Evolutionary conservation across 2,888 invertebrate genomes (phyloP).

Genomic region (Xanthia icteritia): DNA sequence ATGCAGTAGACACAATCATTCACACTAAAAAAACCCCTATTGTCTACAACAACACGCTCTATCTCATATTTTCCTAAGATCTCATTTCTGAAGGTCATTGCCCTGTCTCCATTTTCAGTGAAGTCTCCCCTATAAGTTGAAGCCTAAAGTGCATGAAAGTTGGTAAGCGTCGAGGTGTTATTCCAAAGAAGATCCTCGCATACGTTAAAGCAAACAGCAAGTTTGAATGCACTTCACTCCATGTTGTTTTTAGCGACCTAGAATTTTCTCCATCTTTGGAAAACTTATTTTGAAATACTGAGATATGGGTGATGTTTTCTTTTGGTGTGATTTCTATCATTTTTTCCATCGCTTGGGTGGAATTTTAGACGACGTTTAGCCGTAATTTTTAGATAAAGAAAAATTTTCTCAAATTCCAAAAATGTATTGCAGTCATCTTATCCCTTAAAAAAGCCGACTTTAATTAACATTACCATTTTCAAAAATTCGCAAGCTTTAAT

Average conservation of each 20-base stretch:
- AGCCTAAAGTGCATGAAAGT: conserved; percentile 62
- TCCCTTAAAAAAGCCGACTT: not conserved
- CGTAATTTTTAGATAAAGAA: not conserved
- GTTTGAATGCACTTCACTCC: conserved; percentile 62
- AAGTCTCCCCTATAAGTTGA: conserved; percentile 31
- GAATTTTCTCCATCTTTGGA: conserved; percentile 54
- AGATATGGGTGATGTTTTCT: conserved; percentile 31
- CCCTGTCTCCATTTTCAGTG: conserved; percentile 40
- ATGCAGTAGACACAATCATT: not conserved
- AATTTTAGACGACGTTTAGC: not conserved
- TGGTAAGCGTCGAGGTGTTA: conserved; percentile 64
- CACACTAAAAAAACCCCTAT: not conserved
- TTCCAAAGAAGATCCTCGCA: conserved; percentile 66
- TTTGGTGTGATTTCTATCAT: conserved; percentile 17
- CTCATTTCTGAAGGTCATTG: conserved; percentile 22
- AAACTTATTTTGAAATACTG: conserved; percentile 41
- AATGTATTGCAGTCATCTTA: too few relatives aligned
- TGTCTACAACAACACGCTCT: not conserved
- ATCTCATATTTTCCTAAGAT: conserved; percentile 21
- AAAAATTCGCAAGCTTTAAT: not conserved
- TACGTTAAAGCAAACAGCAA: conserved; percentile 65
- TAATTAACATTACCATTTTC: not conserved
- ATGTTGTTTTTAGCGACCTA: conserved; percentile 60
- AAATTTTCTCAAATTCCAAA: not conserved
- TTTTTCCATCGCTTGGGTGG: not conserved